Percentiles rank a stretch among this genome's conserved stretches.
Evolutionary conservation across 2,888 invertebrate genomes (phyloP).

Genomic region (Clistopyga incitator): DNA sequence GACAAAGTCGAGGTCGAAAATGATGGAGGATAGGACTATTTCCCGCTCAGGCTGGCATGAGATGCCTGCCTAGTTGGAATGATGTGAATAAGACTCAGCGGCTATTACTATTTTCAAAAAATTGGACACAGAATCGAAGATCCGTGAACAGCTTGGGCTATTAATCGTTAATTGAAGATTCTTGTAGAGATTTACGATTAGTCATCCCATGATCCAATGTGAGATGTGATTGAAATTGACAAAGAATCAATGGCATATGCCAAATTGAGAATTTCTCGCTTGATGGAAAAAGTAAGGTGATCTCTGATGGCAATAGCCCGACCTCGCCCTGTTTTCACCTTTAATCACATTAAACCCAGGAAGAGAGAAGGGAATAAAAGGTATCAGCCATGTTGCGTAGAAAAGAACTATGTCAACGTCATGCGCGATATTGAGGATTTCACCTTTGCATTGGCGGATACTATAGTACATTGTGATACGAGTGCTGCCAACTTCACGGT

Average conservation of each 20-base stretch:
- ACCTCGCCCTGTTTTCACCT: slow-evolving; percentile 3
- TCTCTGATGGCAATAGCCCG: slow-evolving; percentile 22
- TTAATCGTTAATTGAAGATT: background rate
- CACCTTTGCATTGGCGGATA: background rate
- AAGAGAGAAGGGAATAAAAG: background rate
- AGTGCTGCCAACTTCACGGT: no score
- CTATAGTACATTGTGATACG: no score
- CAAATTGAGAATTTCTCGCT: background rate
- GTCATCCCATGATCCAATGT: background rate
- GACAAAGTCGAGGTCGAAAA: background rate
- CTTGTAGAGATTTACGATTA: slow-evolving; percentile 5
- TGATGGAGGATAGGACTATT: background rate
- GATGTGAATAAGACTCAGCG: background rate
- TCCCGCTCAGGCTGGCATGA: background rate
- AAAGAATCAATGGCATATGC: slow-evolving; percentile 2
- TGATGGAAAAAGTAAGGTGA: background rate
- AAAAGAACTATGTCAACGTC: slow-evolving; percentile 28
- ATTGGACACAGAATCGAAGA: slow-evolving; percentile 1
- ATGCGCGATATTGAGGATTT: slow-evolving; percentile 15
- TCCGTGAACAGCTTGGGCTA: background rate
- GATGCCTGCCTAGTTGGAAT: background rate
- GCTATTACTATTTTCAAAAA: background rate
- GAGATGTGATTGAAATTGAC: background rate
- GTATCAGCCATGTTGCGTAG: slow-evolving; percentile 35
- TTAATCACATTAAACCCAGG: slow-evolving; percentile 21